Evolutionary conservation across 2,888 invertebrate genomes (phyloP).

Genomic region (Caenorhabditis macrosperma): DNA sequence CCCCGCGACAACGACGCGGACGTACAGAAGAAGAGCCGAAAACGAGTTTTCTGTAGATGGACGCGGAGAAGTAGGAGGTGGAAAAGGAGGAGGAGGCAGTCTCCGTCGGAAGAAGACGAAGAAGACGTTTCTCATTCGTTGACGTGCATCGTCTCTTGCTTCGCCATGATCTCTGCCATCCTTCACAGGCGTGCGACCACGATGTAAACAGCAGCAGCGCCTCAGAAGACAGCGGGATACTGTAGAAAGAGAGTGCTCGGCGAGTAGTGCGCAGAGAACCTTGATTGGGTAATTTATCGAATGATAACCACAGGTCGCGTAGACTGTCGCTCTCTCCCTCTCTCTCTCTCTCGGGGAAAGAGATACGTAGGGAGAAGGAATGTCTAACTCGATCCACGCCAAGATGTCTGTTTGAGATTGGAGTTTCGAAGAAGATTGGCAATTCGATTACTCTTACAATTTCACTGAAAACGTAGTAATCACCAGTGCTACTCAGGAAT

Average conservation of each 20-base stretch:
- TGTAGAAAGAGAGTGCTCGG: slow-evolving; percentile 52
- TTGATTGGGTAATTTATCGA: slow-evolving; percentile 55
- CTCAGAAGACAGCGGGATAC: slow-evolving; percentile 45
- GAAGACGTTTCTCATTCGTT: slow-evolving; percentile 57
- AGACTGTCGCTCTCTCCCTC: slow-evolving; percentile 25
- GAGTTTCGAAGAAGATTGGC: neutral
- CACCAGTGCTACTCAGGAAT: neutral
- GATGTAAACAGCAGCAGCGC: slow-evolving; percentile 45
- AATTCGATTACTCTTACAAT: neutral
- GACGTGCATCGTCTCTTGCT: slow-evolving; percentile 33
- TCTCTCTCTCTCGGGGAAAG: no score
- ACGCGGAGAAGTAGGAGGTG: slow-evolving; percentile 32
- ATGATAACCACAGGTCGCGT: slow-evolving; percentile 39
- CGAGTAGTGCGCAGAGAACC: slow-evolving; percentile 54
- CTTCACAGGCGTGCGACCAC: slow-evolving; percentile 36
- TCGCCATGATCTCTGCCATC: slow-evolving; percentile 25
- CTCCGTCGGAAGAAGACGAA: slow-evolving; percentile 51
- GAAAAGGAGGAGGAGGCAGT: slow-evolving; percentile 36
- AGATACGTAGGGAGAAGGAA: neutral
- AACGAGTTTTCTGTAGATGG: slow-evolving; percentile 60
- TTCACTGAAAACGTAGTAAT: neutral
- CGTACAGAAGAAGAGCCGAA: slow-evolving; percentile 60
- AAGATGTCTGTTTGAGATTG: neutral
- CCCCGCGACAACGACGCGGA: slow-evolving; percentile 23
- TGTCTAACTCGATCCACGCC: neutral